These are phyloP conservation scores for Salvator merianae DNA, from an alignment of 2,113 vertebrate genomes.

Conservation along the genomic window DNA sequence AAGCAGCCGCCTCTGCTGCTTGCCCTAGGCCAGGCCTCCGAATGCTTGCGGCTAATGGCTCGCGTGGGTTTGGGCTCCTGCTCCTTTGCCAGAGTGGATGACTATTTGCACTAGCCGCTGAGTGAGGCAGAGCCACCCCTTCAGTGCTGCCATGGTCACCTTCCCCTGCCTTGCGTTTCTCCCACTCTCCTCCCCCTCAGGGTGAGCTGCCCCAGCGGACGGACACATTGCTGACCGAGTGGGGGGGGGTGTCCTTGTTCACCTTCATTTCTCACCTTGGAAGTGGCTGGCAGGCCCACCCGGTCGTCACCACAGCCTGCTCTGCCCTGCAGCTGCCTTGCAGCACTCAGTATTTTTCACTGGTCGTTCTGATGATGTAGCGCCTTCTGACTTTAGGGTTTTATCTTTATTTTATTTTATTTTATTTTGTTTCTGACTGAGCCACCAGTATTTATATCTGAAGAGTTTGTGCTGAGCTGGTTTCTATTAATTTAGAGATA, in stretches of 20 bases:
- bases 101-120: constrained; percentile 95
- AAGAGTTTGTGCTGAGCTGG: constrained; percentile 80
- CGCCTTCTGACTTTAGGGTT: constrained; percentile 67
- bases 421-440: constrained; percentile 74
- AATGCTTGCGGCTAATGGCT: constrained; percentile 97
- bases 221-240: constrained; percentile 47
- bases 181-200: constrained; percentile 35
- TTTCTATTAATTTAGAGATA: constrained; percentile 80
- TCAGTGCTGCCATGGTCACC: constrained; percentile 62
- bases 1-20: constrained; percentile 98
- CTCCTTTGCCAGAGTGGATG: constrained; percentile 98
- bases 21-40: constrained; percentile 94
- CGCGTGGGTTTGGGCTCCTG: constrained; percentile 93
- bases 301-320: constrained; percentile 35
- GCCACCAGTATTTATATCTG: constrained; percentile 77
- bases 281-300: constrained; percentile 49
- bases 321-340: constrained; percentile 55
- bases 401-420: constrained; percentile 54
- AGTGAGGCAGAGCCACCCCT: constrained; percentile 54
- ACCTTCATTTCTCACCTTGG: constrained; percentile 53
- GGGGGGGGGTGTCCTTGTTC: constrained; percentile 5
- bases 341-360: constrained; percentile 59
- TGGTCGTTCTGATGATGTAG: constrained; percentile 71
- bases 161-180: constrained; percentile 48
- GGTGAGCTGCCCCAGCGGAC: constrained; percentile 37